Evolutionary conservation across 1,140 invertebrate genomes (phyloP).

Genomic region (Agraylea sexmaculata): DNA sequence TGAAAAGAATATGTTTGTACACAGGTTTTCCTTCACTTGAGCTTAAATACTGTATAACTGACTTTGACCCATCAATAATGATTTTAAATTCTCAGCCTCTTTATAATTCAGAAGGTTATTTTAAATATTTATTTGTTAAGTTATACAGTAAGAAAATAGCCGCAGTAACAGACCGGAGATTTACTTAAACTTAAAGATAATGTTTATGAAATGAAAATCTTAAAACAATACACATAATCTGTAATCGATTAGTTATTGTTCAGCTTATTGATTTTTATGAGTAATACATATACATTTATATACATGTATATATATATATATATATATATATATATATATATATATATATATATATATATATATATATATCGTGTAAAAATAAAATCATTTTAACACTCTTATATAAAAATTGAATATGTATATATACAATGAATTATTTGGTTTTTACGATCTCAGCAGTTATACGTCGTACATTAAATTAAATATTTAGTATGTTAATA

Average conservation of each 20-base stretch:
- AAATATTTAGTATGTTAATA: not conserved
- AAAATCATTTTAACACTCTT: no score
- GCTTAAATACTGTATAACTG: no score
- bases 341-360: not conserved
- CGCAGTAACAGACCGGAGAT: no score
- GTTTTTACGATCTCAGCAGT: not conserved
- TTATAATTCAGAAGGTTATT: no score
- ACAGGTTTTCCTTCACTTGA: no score
- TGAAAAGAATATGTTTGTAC: no score
- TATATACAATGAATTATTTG: not conserved
- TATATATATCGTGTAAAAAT: not conserved
- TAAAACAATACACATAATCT: not conserved
- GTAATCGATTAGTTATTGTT: not conserved
- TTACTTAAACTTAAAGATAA: no score
- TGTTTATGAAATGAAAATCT: not conserved
- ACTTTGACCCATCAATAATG: no score
- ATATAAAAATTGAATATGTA: not conserved
- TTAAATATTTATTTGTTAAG: no score
- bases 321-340: not conserved
- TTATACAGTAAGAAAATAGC: no score
- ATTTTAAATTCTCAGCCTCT: no score
- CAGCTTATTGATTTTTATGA: no score
- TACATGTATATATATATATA: not conserved
- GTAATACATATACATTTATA: slow-evolving; percentile 1
- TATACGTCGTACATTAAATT: not conserved